phyloP scores from a whole-genome alignment of 2,797 vertebrate species.

The Gallinago solitaria region DNA sequence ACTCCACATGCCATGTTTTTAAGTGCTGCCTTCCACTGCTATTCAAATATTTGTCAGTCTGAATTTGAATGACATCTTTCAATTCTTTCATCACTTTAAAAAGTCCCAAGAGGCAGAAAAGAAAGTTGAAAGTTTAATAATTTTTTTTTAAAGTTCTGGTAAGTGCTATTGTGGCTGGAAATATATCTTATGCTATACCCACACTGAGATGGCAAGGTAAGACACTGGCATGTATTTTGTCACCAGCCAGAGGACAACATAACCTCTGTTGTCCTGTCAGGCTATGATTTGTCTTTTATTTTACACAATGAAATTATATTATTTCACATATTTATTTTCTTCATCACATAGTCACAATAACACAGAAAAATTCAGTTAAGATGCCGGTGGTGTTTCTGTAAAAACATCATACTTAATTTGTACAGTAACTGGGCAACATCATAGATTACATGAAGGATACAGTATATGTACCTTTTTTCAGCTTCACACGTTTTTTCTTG shows the following conservation, averaged over 20 bases:
- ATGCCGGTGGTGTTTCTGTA: background rate
- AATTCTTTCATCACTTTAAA: background rate
- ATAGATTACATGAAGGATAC: background rate
- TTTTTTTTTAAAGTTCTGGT: background rate
- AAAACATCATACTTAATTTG: background rate
- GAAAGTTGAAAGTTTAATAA: background rate
- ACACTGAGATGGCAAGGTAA: background rate
- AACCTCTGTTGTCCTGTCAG: background rate
- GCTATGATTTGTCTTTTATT: background rate
- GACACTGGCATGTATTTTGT: background rate
- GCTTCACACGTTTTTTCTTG: slow-evolving; percentile 58
- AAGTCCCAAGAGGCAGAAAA: background rate
- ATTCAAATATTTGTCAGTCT: background rate
- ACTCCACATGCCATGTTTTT: background rate
- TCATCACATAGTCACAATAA: background rate
- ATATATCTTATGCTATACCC: background rate
- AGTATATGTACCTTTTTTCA: slow-evolving; percentile 68
- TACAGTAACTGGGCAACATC: background rate
- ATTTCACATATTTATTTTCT: background rate
- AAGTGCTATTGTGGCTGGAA: background rate
- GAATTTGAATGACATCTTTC: background rate
- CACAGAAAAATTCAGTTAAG: background rate
- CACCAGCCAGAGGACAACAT: background rate
- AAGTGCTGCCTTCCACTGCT: background rate
- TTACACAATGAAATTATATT: background rate